Conservation (phyloP, 2,888 invertebrate species). For the Craniophora ligustri region DNA sequence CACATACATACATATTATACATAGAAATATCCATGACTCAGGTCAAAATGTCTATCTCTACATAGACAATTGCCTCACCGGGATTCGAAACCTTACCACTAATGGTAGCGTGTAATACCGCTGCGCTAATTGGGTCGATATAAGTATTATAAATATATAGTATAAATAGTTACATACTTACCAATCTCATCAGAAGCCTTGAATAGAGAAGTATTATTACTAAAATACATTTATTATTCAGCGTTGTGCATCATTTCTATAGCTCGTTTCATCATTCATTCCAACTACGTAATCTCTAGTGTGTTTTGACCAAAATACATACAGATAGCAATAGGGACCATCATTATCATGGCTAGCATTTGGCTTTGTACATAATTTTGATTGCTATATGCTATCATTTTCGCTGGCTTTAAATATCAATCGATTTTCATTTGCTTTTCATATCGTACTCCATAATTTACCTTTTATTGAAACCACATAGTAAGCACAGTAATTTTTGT, state of each 20-base stretch:
- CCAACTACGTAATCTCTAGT: conserved; percentile 1
- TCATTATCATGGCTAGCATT: conserved; percentile 4
- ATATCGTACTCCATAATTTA: too few species aligned
- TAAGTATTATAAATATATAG: too few species aligned
- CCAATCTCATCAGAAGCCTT: too few species aligned
- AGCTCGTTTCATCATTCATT: conserved; percentile 26
- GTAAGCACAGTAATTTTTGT: background rate
- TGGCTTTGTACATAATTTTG: conserved; percentile 10
- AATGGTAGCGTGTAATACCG: too few species aligned
- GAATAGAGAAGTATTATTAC: too few species aligned
- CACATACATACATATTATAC: too few species aligned
- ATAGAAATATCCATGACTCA: too few species aligned
- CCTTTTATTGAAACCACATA: background rate
- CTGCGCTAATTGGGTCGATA: too few species aligned
- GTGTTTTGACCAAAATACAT: conserved; percentile 11
- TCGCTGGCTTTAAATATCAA: background rate
- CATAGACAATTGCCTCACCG: too few species aligned
- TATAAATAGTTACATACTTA: too few species aligned
- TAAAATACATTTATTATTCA: background rate
- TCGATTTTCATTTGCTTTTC: background rate
- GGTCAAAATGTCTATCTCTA: too few species aligned
- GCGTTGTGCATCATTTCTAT: conserved; percentile 3
- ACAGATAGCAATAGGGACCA: conserved; percentile 9
- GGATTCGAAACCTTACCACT: too few species aligned
- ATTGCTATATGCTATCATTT: conserved; percentile 2